Conservation (phyloP, 35 echinoderm and acorn worm genomes). For the Amphiura filiformis region DNA sequence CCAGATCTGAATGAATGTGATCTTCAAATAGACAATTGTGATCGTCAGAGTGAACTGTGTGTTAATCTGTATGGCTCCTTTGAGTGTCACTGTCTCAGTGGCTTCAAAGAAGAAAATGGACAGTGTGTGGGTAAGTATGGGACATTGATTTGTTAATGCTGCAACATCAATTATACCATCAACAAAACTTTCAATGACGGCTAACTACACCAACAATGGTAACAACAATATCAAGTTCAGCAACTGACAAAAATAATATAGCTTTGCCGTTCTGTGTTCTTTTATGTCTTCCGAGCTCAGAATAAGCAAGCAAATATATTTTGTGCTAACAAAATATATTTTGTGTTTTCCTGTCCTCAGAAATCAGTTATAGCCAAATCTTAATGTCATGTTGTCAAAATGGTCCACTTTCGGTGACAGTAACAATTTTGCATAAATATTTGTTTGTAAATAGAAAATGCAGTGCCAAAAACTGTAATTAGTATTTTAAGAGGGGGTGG, state of each 20-base stretch:
- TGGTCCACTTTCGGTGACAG: no score
- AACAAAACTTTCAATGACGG: neutral
- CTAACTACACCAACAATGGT: neutral
- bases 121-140: neutral
- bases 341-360: no score
- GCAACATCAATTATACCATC: no score
- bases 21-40: neutral
- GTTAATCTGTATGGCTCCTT: neutral
- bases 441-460: no score
- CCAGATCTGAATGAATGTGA: neutral
- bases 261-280: neutral
- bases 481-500: no score
- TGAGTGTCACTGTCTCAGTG: neutral
- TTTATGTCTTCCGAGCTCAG: neutral
- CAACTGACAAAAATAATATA: neutral
- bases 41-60: neutral
- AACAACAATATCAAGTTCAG: neutral
- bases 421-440: no score
- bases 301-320: neutral
- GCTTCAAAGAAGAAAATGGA: neutral
- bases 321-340: neutral
- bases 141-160: no score
- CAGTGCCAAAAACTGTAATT: no score
- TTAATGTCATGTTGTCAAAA: no score
- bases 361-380: no score